A percentile compares a stretch with the other conserved stretches of the same genome.
Evolutionary conservation across 2,113 vertebrate genomes (phyloP).

Genomic region (Cyprichromis sp.): DNA sequence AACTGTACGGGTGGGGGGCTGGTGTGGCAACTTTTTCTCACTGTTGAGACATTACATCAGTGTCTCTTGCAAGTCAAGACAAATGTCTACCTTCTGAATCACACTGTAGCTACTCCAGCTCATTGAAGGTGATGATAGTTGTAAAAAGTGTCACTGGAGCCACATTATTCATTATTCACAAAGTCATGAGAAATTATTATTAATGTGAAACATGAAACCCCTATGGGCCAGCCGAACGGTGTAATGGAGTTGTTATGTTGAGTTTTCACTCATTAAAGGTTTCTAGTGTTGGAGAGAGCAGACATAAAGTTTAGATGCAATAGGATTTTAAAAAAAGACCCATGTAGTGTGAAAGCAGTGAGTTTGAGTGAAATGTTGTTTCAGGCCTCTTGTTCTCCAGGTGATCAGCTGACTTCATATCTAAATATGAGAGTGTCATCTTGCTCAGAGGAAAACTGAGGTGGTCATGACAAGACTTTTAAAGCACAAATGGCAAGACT

Average conservation of each 20-base stretch:
- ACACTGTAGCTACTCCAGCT: slow-evolving; percentile 14
- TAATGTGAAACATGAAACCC: slow-evolving; percentile 34
- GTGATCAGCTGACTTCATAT: not conserved
- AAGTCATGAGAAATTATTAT: slow-evolving; percentile 4
- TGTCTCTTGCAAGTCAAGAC: slow-evolving; percentile 12
- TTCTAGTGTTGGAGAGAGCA: not conserved
- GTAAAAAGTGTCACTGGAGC: slow-evolving; percentile 13
- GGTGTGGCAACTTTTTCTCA: slow-evolving; percentile 10
- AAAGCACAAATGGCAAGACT: not conserved
- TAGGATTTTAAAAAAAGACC: rapidly evolving
- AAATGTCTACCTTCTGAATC: slow-evolving; percentile 58
- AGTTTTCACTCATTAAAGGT: not conserved
- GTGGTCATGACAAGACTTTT: not conserved
- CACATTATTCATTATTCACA: slow-evolving; percentile 8
- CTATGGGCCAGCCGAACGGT: not conserved
- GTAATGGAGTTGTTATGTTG: not conserved
- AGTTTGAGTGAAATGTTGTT: not conserved
- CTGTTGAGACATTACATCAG: slow-evolving; percentile 64
- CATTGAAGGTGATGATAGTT: slow-evolving; percentile 8
- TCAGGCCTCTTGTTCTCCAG: not conserved
- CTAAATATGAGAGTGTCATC: not conserved
- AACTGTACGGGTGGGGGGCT: not conserved
- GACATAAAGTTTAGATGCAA: not conserved
- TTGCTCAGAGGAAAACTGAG: not conserved
- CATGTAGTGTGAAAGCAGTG: not conserved